Evolutionary conservation across 2,797 vertebrate genomes (phyloP).

Genomic region (Gouania willdenowi): DNA sequence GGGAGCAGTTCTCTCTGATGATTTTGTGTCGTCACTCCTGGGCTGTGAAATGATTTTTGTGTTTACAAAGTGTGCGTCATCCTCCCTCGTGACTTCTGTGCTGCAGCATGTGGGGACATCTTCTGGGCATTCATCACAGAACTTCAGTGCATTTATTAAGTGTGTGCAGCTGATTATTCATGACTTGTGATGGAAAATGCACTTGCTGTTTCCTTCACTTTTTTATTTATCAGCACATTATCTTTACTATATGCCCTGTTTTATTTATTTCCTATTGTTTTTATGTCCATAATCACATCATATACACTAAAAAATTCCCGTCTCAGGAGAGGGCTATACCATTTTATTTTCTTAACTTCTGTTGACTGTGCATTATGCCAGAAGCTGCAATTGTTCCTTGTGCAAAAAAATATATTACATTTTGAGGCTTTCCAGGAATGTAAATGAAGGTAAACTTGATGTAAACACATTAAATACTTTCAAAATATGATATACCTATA

Average conservation of each 20-base stretch:
- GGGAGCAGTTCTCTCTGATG: constrained; percentile 10
- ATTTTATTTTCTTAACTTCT: no score
- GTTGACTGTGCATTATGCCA: no score
- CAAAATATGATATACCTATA: no score
- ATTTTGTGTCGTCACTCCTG: constrained; percentile 7
- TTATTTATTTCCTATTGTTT: background rate
- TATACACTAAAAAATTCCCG: no score
- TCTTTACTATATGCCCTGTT: background rate
- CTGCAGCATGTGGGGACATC: background rate
- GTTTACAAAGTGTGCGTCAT: constrained; percentile 1
- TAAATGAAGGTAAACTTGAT: no score
- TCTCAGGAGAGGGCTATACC: no score
- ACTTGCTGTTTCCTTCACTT: background rate
- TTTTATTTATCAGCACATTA: background rate
- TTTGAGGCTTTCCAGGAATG: no score
- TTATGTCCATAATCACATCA: background rate
- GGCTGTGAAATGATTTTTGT: constrained; percentile 4
- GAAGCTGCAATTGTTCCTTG: no score
- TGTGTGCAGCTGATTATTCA: background rate
- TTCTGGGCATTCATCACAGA: background rate
- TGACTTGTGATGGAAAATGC: background rate
- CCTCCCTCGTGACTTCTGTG: background rate
- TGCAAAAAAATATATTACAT: no score
- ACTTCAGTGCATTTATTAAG: background rate
- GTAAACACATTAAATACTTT: no score